Conservation (phyloP, 2,888 invertebrate genomes). For the Ptychoptera albimana region DNA sequence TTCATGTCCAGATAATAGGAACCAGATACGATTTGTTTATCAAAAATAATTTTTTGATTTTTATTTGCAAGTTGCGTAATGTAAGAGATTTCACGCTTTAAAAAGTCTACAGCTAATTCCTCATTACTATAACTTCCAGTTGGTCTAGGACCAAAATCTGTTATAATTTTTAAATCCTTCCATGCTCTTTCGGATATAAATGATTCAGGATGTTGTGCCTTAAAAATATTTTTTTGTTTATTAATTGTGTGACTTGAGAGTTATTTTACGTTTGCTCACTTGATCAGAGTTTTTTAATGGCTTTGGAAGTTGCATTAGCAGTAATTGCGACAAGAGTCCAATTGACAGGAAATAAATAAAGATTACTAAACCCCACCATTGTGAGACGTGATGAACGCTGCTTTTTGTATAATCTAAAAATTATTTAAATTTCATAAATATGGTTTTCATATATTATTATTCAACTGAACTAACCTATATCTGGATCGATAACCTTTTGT, state of each 20-base stretch:
- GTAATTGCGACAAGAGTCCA: slow-evolving; percentile 15
- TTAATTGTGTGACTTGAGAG: not conserved
- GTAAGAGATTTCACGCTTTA: slow-evolving; percentile 36
- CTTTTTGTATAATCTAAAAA: slow-evolving; percentile 17
- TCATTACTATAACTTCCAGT: slow-evolving; percentile 73
- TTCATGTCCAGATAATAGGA: slow-evolving; percentile 56
- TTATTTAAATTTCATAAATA: slow-evolving; percentile 1
- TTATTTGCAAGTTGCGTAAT: slow-evolving; percentile 35
- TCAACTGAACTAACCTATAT: too few species aligned
- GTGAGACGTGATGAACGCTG: slow-evolving; percentile 19
- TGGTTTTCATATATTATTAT: not conserved
- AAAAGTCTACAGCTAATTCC: slow-evolving; percentile 44
- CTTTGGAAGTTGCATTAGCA: slow-evolving; percentile 16
- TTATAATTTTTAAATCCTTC: slow-evolving; percentile 44
- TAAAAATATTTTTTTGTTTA: not conserved
- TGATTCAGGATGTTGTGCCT: slow-evolving; percentile 14
- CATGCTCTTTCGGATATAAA: slow-evolving; percentile 51
- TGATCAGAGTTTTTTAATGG: slow-evolving; percentile 16
- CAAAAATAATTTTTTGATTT: slow-evolving; percentile 42
- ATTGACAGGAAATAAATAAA: slow-evolving; percentile 13
- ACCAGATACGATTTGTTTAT: slow-evolving; percentile 51
- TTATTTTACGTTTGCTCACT: slow-evolving; percentile 7
- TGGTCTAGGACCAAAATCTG: slow-evolving; percentile 42
- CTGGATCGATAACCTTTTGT: too few species aligned
- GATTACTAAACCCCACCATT: slow-evolving; percentile 15